These are phyloP conservation scores for Toxonevra muliebris DNA, from an alignment of 2,888 invertebrate genomes.

Conservation along the genomic window DNA sequence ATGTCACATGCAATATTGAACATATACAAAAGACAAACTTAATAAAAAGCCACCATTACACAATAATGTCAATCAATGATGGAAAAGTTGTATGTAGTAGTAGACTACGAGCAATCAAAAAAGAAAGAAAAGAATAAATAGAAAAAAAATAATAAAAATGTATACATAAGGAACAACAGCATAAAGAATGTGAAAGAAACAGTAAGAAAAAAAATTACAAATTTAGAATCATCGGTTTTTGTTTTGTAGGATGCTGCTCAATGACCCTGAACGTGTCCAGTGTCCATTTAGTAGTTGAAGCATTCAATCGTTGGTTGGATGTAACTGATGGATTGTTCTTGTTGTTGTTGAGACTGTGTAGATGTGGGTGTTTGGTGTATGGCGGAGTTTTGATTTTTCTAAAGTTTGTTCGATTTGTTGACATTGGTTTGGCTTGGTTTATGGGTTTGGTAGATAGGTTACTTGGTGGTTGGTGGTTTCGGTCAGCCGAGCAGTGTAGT, in stretches of 20 bases:
- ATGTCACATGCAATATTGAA: conserved; percentile 49
- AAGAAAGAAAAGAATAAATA: neutral
- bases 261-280: conserved; percentile 11
- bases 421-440: too few relatives aligned
- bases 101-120: neutral
- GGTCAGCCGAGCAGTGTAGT: conserved; percentile 1
- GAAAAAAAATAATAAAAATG: neutral
- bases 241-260: neutral
- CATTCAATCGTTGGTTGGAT: too few relatives aligned
- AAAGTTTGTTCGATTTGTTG: too few relatives aligned
- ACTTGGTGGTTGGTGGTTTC: neutral
- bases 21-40: conserved; percentile 32
- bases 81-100: neutral
- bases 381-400: too few relatives aligned
- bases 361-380: neutral
- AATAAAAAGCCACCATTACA: conserved; percentile 14
- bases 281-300: neutral
- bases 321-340: too few relatives aligned
- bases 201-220: too few relatives aligned
- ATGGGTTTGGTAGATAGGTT: neutral
- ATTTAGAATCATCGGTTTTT: neutral
- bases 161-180: neutral
- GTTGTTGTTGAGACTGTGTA: neutral
- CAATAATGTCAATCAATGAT: too few relatives aligned
- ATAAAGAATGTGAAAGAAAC: neutral